Percentiles rank a stretch among this genome's conserved stretches.
These are phyloP conservation scores for Crambe crambe DNA, from an alignment of 37 sponge, comb jelly and placozoan genomes.

Conservation along the genomic window DNA sequence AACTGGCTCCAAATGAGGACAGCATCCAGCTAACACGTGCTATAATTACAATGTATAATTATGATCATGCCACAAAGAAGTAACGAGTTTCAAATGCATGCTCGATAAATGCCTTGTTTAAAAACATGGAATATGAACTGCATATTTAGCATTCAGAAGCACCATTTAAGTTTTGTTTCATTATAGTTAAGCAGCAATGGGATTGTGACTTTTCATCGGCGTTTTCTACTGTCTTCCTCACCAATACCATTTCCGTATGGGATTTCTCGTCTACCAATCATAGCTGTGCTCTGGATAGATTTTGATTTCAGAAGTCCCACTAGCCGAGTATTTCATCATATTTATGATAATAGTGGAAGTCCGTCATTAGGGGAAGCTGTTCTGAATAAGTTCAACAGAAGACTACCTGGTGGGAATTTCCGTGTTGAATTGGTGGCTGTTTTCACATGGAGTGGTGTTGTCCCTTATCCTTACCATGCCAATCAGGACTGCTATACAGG, in stretches of 20 bases:
- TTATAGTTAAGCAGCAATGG: constrained; percentile 60
- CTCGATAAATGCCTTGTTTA: not conserved
- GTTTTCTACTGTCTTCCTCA: constrained; percentile 19
- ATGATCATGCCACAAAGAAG: too few relatives aligned
- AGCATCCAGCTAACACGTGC: too few relatives aligned
- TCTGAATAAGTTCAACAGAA: constrained; percentile 5
- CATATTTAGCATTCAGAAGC: too few relatives aligned
- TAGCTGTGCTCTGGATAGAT: constrained; percentile 59
- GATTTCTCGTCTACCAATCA: constrained; percentile 5
- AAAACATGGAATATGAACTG: too few relatives aligned
- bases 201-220: constrained; percentile 38
- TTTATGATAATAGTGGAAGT: not conserved
- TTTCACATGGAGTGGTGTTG: constrained; percentile 31
- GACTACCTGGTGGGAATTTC: too few relatives aligned
- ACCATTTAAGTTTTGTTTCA: not conserved
- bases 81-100: not conserved
- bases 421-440: constrained; percentile 39
- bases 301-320: constrained; percentile 29
- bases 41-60: too few relatives aligned
- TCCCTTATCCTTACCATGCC: constrained; percentile 29
- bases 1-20: too few relatives aligned
- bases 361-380: not conserved
- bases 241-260: constrained; percentile 54
- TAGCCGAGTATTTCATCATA: constrained; percentile 6
- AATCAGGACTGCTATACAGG: not conserved